A percentile compares a stretch with the other conserved stretches of the same genome.
These are phyloP conservation scores for Willisornis vidua DNA, from an alignment of 2,113 vertebrate genomes.

Conservation along the genomic window DNA sequence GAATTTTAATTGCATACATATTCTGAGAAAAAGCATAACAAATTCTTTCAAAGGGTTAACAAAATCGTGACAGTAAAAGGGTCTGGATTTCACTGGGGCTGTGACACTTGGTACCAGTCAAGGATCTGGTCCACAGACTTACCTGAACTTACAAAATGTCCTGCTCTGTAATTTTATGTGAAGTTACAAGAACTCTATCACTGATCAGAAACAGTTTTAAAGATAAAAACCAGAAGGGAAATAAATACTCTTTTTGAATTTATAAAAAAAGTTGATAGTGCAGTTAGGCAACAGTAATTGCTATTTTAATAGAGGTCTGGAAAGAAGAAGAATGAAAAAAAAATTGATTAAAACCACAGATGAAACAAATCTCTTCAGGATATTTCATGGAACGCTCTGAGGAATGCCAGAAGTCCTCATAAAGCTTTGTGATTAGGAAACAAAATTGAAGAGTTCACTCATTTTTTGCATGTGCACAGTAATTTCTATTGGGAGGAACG, in stretches of 20 bases:
- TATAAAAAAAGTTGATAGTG: not conserved
- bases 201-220: not conserved
- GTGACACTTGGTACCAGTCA: not conserved
- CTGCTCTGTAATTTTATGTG: not conserved
- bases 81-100: not conserved
- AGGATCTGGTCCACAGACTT: not conserved
- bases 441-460: not conserved
- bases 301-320: conserved; percentile 23
- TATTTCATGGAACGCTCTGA: conserved; percentile 23
- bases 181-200: not conserved
- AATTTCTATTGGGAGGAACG: not conserved
- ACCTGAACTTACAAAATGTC: not conserved
- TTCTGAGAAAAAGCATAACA: not conserved
- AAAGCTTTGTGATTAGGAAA: not conserved
- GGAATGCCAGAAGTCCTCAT: conserved; percentile 10
- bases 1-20: not conserved
- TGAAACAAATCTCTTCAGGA: conserved; percentile 26
- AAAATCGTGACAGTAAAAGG: not conserved
- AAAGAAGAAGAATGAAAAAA: conserved; percentile 33
- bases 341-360: conserved; percentile 30
- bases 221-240: conserved; percentile 4
- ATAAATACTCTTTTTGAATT: not conserved
- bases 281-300: not conserved
- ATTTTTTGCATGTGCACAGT: not conserved
- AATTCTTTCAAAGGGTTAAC: not conserved